These are phyloP conservation scores for Sicus ferrugineus DNA, from an alignment of 2,888 invertebrate species.

Conservation along the genomic window DNA sequence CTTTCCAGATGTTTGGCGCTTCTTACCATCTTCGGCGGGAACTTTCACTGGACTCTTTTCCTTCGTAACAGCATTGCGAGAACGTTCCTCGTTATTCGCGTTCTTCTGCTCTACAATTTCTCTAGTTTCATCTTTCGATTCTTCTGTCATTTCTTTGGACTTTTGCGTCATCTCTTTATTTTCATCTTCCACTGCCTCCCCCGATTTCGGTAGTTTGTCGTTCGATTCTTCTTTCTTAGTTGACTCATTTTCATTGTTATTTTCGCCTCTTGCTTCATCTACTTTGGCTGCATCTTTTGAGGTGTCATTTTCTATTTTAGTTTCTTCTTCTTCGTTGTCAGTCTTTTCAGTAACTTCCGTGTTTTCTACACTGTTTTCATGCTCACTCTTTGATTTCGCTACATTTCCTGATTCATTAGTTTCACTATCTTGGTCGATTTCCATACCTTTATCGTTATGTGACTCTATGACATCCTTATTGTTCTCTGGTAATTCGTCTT, in stretches of 20 bases:
- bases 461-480: slow-evolving; percentile 23
- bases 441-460: slow-evolving; percentile 24
- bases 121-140: not conserved
- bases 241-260: not conserved
- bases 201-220: not conserved
- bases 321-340: not conserved
- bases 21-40: slow-evolving; percentile 1
- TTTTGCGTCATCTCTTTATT: not conserved
- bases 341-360: slow-evolving; percentile 16
- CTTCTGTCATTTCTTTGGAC: not conserved
- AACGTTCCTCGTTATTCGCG: not conserved
- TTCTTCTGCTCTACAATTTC: slow-evolving; percentile 11
- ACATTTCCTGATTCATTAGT: slow-evolving; percentile 22
- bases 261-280: slow-evolving; percentile 35
- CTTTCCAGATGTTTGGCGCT: slow-evolving; percentile 8
- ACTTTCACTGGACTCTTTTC: not conserved
- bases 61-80: not conserved
- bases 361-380: slow-evolving; percentile 13
- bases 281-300: slow-evolving; percentile 40
- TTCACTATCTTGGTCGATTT: slow-evolving; percentile 14
- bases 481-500: not conserved
- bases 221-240: not conserved
- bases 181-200: not conserved
- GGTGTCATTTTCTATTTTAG: not conserved
- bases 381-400: not conserved